A percentile compares a stretch with the other conserved stretches of the same genome.
phyloP scores from a whole-genome alignment of 1,140 invertebrate species.

The Bombus superbus region DNA sequence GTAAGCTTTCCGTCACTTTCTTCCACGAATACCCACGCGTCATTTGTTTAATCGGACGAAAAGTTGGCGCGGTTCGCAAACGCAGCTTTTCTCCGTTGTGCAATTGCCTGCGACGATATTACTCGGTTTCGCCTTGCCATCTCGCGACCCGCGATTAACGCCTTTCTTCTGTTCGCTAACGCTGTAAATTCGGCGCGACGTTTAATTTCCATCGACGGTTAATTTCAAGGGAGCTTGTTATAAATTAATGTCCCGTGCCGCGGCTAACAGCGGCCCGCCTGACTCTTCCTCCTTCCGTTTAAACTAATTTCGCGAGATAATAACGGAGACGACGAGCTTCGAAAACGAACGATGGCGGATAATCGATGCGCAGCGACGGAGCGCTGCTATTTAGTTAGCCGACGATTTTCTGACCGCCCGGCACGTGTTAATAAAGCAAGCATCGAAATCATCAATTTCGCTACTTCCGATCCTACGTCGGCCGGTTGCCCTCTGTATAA shows the following conservation, averaged over 20 bases:
- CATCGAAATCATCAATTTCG: slow-evolving; percentile 39
- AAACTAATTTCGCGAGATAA: slow-evolving; percentile 45
- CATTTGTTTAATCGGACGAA: background rate
- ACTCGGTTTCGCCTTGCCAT: background rate
- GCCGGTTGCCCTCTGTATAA: background rate
- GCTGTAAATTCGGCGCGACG: background rate
- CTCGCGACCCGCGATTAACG: background rate
- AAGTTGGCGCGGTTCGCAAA: background rate
- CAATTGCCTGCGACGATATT: background rate
- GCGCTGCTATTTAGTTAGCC: slow-evolving; percentile 35
- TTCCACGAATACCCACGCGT: background rate
- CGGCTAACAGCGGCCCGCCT: slow-evolving; percentile 4
- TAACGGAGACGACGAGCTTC: slow-evolving; percentile 40
- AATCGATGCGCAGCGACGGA: slow-evolving; percentile 30
- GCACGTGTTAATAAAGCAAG: slow-evolving; percentile 31
- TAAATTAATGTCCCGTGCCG: slow-evolving; percentile 36
- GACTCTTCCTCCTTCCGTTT: slow-evolving; percentile 45
- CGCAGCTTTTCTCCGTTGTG: background rate
- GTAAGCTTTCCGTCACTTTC: background rate
- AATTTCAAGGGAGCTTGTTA: slow-evolving; percentile 7
- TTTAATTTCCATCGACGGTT: slow-evolving; percentile 38
- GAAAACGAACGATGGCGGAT: slow-evolving; percentile 49
- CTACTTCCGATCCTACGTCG: slow-evolving; percentile 6
- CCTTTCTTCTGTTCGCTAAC: slow-evolving; percentile 1
- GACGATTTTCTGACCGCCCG: slow-evolving; percentile 1